These are phyloP conservation scores for Petrosia ficiformis DNA, from an alignment of 37 sponge, comb jelly and placozoan genomes.

Conservation along the genomic window DNA sequence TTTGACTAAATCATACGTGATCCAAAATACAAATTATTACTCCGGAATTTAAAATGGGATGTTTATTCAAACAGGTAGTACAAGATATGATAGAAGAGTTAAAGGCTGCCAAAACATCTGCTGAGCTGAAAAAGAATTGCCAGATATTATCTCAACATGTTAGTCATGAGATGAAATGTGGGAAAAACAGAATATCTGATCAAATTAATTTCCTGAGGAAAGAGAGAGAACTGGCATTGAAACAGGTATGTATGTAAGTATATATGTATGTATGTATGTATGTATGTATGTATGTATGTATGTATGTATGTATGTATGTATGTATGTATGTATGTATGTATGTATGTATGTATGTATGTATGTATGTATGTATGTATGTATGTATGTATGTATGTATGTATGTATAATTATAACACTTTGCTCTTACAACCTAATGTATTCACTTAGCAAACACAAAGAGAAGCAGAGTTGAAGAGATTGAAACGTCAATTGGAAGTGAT, in stretches of 20 bases:
- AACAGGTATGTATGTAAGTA: constrained; percentile 11
- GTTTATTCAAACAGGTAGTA: neutral
- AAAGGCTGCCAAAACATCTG: neutral
- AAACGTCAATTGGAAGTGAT: constrained; percentile 26
- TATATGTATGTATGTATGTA: no score
- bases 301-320: no score
- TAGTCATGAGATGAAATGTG: neutral
- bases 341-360: no score
- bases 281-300: neutral
- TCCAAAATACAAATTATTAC: neutral
- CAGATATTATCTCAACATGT: constrained; percentile 15
- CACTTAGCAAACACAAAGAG: no score
- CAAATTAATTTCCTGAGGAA: constrained; percentile 20
- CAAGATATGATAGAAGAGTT: neutral
- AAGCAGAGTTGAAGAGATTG: constrained; percentile 14
- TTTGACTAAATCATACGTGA: neutral
- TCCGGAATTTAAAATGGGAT: neutral
- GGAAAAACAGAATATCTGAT: neutral
- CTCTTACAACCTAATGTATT: no score
- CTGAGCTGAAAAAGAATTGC: constrained; percentile 19
- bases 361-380: no score
- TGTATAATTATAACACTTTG: no score
- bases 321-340: no score
- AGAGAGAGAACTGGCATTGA: constrained; percentile 19
- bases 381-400: no score